Percentiles rank a stretch among this genome's conserved stretches.
Evolutionary conservation across 2,888 invertebrate species (phyloP).

Genomic region (Dryomyza anilis): DNA sequence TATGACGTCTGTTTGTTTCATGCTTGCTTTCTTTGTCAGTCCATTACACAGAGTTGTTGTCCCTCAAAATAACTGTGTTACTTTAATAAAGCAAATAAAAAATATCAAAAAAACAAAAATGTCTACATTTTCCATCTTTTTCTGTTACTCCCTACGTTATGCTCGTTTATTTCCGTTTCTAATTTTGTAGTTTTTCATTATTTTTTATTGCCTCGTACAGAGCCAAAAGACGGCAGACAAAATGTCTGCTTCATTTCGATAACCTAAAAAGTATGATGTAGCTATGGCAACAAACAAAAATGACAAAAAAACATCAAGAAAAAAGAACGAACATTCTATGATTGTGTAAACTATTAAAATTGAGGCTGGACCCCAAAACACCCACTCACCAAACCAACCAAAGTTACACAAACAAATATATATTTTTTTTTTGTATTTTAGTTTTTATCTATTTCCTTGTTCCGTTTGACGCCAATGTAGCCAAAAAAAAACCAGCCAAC

Average conservation of each 20-base stretch:
- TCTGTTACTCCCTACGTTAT: background rate
- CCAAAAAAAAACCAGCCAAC: too few relatives aligned
- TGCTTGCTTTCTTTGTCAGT: background rate
- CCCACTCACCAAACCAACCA: too few relatives aligned
- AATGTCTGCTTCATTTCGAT: constrained; percentile 35
- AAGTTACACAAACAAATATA: too few relatives aligned
- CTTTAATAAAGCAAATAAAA: background rate
- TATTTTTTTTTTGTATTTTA: too few relatives aligned
- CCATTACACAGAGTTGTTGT: background rate
- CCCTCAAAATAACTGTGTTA: background rate
- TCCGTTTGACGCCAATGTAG: too few relatives aligned
- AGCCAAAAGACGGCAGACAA: constrained; percentile 18
- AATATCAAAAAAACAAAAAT: background rate
- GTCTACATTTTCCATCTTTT: background rate
- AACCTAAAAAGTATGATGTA: constrained; percentile 28
- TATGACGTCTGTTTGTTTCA: background rate
- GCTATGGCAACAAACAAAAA: background rate
- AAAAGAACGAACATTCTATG: too few relatives aligned
- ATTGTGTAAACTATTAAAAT: constrained; percentile 10
- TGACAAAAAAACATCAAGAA: background rate
- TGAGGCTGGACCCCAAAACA: background rate
- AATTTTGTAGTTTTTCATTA: constrained; percentile 35
- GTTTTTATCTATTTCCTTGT: too few relatives aligned
- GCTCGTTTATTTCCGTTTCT: constrained; percentile 29
- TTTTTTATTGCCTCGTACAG: constrained; percentile 31